These are phyloP conservation scores for Nilaparvata lugens DNA, from an alignment of 1,140 invertebrate species.

Conservation along the genomic window DNA sequence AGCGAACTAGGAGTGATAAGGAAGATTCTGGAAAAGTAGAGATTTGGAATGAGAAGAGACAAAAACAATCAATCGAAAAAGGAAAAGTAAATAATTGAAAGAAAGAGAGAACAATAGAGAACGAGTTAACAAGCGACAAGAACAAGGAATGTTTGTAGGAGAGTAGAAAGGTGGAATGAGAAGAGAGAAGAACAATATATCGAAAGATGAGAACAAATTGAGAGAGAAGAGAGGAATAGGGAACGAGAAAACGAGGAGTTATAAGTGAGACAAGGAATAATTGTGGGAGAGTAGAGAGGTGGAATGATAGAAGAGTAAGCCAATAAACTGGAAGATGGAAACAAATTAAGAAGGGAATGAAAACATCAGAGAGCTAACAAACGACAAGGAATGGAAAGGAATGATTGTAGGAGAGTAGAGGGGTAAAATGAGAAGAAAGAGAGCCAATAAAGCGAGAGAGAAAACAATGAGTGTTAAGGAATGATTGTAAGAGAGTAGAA, in stretches of 20 bases:
- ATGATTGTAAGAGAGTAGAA: not conserved
- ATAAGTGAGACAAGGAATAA: not conserved
- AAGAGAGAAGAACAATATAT: not conserved
- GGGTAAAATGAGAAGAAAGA: not conserved
- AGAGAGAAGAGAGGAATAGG: too few species aligned
- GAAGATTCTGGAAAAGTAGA: too few species aligned
- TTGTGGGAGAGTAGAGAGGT: not conserved
- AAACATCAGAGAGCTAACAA: too few species aligned
- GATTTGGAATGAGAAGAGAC: too few species aligned
- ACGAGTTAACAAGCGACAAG: too few species aligned
- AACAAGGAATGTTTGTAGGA: not conserved
- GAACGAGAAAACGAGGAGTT: not conserved
- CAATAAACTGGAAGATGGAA: not conserved
- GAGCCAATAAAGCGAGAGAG: too few species aligned
- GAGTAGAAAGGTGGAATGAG: not conserved
- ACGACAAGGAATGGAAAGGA: not conserved
- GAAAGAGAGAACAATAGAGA: too few species aligned
- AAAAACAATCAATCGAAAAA: too few species aligned
- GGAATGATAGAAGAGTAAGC: not conserved
- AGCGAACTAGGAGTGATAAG: too few species aligned
- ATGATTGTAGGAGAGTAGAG: not conserved
- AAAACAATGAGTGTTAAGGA: too few species aligned
- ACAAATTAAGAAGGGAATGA: too few species aligned
- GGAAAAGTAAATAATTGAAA: too few species aligned
- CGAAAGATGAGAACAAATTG: not conserved